Percentiles rank a stretch among this genome's conserved stretches.
Conservation (phyloP, 2,113 vertebrate species). For the Holacanthus passer region DNA sequence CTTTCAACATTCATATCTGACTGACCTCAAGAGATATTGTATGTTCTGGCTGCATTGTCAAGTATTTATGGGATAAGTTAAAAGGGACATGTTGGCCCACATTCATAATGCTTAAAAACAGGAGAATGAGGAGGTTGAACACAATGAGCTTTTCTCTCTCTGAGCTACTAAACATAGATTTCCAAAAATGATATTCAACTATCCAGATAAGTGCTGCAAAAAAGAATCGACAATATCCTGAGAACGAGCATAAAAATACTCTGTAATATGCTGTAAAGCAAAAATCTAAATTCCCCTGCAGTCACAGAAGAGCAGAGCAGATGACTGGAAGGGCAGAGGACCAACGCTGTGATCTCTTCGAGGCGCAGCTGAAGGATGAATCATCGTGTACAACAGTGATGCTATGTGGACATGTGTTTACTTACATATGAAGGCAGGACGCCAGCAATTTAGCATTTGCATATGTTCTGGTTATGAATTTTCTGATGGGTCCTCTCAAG, state of each 20-base stretch:
- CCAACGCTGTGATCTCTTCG: not conserved
- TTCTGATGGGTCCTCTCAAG: too few relatives aligned
- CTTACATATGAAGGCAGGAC: slow-evolving; percentile 38
- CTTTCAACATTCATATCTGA: not conserved
- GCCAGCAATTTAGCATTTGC: slow-evolving; percentile 8
- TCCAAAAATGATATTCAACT: not conserved
- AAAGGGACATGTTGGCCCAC: not conserved
- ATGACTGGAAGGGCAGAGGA: not conserved
- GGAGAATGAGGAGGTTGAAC: not conserved
- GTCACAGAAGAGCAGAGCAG: not conserved
- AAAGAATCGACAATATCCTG: not conserved
- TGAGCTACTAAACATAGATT: not conserved
- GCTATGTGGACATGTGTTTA: slow-evolving; percentile 1
- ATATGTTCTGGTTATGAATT: slow-evolving; percentile 10
- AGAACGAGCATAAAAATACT: not conserved
- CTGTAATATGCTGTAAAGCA: not conserved
- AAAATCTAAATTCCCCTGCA: not conserved
- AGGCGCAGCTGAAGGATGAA: not conserved
- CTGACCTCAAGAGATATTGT: not conserved
- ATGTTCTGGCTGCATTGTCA: not conserved
- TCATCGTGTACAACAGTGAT: not conserved
- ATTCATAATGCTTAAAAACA: slow-evolving; percentile 19
- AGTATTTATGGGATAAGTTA: slow-evolving; percentile 2
- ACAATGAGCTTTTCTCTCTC: not conserved
- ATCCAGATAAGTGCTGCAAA: not conserved